Conservation (phyloP, 1,140 invertebrate species). For the Drosophila takahashii region DNA sequence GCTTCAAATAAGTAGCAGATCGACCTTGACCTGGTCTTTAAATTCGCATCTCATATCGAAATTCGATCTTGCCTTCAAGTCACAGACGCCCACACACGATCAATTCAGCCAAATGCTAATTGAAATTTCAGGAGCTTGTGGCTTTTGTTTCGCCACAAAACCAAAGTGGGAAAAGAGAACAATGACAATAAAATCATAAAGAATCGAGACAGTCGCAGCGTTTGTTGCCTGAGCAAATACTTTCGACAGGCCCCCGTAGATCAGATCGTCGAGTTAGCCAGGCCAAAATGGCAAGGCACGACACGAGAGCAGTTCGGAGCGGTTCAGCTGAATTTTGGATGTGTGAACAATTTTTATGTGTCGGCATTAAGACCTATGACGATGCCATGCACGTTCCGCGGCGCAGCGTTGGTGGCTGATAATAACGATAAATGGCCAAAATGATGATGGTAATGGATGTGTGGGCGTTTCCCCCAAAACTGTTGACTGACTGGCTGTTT, state of each 20-base stretch:
- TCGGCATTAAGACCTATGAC: conserved; percentile 32
- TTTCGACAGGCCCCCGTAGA: conserved; percentile 27
- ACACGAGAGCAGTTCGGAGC: conserved; percentile 11
- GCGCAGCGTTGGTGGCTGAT: conserved; percentile 37
- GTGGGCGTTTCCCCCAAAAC: conserved; percentile 55
- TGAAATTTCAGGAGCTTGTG: conserved; percentile 56
- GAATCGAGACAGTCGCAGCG: conserved; percentile 8
- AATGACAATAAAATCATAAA: conserved; percentile 64
- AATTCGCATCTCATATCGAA: conserved; percentile 8
- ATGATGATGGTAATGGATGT: conserved; percentile 46
- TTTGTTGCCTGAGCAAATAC: conserved; percentile 8
- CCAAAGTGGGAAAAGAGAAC: not conserved
- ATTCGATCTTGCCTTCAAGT: not conserved
- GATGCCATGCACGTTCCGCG: conserved; percentile 37
- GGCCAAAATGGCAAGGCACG: conserved; percentile 10
- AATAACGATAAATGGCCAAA: conserved; percentile 39
- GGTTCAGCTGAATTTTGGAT: conserved; percentile 43
- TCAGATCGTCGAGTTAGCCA: conserved; percentile 16
- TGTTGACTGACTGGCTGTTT: conserved; percentile 16
- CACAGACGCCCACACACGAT: conserved; percentile 38
- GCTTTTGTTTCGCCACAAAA: conserved; percentile 19
- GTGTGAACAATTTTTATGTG: conserved; percentile 63
- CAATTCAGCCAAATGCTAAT: conserved; percentile 43
- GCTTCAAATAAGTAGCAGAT: not conserved
- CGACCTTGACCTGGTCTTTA: conserved; percentile 30